Conservation (phyloP, 2,113 vertebrate species). For the Entelurus aequoreus region DNA sequence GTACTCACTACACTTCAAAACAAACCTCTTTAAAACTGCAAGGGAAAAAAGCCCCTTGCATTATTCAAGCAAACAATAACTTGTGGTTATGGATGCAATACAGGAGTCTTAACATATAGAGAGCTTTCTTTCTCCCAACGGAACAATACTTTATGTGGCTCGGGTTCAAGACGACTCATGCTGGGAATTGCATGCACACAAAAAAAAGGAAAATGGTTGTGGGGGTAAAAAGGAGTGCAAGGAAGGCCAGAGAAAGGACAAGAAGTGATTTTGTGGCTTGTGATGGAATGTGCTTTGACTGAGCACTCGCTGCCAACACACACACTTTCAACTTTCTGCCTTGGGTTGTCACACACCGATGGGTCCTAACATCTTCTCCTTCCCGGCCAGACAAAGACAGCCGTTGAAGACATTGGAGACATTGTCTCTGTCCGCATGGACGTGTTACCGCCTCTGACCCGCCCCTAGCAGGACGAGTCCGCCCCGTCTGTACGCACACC, state of each 20-base stretch:
- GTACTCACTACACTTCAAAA: background rate
- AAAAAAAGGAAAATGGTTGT: conserved; percentile 9
- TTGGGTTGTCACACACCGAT: conserved; percentile 23
- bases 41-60: background rate
- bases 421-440: too few species aligned
- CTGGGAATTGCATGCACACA: conserved; percentile 7
- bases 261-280: conserved; percentile 52
- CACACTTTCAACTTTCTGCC: conserved; percentile 18
- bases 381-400: conserved; percentile 17
- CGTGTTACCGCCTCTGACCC: too few species aligned
- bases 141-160: background rate
- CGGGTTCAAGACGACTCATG: conserved; percentile 3
- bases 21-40: background rate
- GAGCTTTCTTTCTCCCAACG: background rate
- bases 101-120: too few species aligned
- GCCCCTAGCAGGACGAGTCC: too few species aligned
- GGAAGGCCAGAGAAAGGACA: conserved; percentile 33
- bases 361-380: conserved; percentile 9
- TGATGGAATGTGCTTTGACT: conserved; percentile 53
- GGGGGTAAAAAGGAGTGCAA: conserved; percentile 28
- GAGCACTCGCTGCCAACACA: conserved; percentile 31
- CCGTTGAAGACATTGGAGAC: background rate
- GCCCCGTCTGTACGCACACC: too few species aligned
- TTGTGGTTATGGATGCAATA: background rate
- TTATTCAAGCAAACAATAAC: background rate